phyloP scores from a whole-genome alignment of 2,797 vertebrate species.

The Bradypus variegatus region DNA sequence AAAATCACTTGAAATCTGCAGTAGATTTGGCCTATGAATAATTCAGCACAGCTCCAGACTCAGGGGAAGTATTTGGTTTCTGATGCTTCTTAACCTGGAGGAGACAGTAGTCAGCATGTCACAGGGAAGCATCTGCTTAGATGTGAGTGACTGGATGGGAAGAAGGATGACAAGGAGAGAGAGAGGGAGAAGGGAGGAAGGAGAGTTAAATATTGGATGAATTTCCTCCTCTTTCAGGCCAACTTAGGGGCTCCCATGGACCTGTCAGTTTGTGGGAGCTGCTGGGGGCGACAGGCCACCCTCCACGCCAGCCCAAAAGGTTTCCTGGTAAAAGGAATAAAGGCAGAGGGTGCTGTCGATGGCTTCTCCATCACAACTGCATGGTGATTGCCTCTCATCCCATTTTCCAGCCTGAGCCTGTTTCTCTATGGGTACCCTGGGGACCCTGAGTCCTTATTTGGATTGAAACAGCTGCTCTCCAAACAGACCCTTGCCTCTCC shows the following conservation, averaged over 20 bases:
- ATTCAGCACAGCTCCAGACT: conserved; percentile 49
- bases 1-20: conserved; percentile 45
- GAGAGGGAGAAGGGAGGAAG: background rate
- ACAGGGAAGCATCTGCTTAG: conserved; percentile 50
- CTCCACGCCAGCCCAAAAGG: background rate
- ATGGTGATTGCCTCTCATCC: background rate
- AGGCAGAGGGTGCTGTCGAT: too few relatives aligned
- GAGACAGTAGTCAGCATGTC: background rate
- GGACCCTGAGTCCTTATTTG: background rate
- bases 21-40: conserved; percentile 53
- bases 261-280: background rate
- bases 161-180: background rate
- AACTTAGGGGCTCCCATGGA: background rate
- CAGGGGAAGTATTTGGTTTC: conserved; percentile 60
- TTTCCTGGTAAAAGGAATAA: background rate
- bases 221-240: background rate
- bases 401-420: background rate
- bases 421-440: background rate
- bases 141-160: background rate
- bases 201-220: background rate
- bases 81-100: conserved; percentile 55
- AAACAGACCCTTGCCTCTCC: background rate
- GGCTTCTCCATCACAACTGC: too few relatives aligned
- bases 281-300: background rate
- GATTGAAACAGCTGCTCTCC: background rate